phyloP scores from a whole-genome alignment of 1,140 invertebrate species.

The Megathymus violae region DNA sequence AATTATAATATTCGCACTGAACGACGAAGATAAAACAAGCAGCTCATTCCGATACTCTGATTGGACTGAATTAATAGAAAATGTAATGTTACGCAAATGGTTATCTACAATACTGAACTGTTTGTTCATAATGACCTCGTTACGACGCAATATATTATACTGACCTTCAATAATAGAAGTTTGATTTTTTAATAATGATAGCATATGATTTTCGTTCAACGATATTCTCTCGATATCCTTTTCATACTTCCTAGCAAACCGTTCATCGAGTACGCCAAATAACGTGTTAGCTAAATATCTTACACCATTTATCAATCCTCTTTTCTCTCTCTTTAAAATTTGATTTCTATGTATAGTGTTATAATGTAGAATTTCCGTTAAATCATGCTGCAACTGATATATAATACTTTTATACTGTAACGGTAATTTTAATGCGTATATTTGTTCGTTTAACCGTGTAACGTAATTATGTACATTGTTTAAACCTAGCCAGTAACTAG shows the following conservation, averaged over 20 bases:
- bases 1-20: too few species aligned
- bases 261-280: conserved; percentile 41
- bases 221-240: conserved; percentile 36
- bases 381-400: conserved; percentile 36
- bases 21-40: too few species aligned
- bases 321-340: conserved; percentile 20
- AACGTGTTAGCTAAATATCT: conserved; percentile 38
- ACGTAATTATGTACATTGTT: too few species aligned
- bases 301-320: conserved; percentile 41
- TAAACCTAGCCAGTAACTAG: too few species aligned
- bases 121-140: too few species aligned
- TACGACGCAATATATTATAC: too few species aligned
- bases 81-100: conserved; percentile 28
- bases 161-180: too few species aligned
- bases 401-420: conserved; percentile 22
- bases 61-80: too few species aligned
- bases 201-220: conserved; percentile 38
- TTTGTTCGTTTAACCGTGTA: conserved; percentile 5
- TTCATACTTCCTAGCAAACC: conserved; percentile 36
- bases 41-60: too few species aligned
- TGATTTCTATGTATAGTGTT: conserved; percentile 28
- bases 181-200: conserved; percentile 37
- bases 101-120: conserved; percentile 26
- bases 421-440: background rate
- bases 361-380: conserved; percentile 34